Base-by-base conservation (phyloP, 2,888 invertebrate genomes). In the Ormyrus labotus region DNA sequence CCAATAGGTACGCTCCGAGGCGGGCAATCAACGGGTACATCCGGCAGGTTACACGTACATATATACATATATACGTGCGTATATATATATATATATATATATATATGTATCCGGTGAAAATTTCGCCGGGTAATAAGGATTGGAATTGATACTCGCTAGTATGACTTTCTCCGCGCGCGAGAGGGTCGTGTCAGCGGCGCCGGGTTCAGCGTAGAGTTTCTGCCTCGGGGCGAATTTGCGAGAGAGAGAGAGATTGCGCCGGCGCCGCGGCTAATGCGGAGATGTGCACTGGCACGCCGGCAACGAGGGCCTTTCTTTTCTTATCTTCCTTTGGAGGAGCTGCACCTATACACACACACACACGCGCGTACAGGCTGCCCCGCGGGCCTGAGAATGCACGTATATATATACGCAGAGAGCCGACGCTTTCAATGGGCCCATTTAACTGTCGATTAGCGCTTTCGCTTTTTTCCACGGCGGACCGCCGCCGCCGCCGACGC, bases 381-480 rank as follows among this genome's bases (percentile, higher is more conserved):
- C 19, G 19, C 19, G 19, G 19, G 19, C 19, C 19, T 19, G 19
- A 19, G 19, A 19, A 19, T 19, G 19, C 19, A 19, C 19, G 19
- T 19, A 19, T 19, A 19, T 63, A 60, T 63, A 60, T 63, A 47
- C 48, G 11, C 48, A 47, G 7, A 19, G 19, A 48, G 61, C 34
- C 19, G 19, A 13, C n/a, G 53, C 7, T 70, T 70, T 70, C 70
- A 70, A 70, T 70, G 70, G 19, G 60, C 13, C 70, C 58, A 70
- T 70, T 70, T 58, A 70, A 58, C 58, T 70, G 70, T 70, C 70
- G 48, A 70, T 70, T 58, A 58, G 57, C n/a, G 51, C 67, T 19
- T 53, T 45, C 45, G 19, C 7, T 47, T 69, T 57, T 47, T 69
- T 48, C 9, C 13, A n/a, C 19, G n/a, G 13, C 60, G 1, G 51